Base-by-base conservation (phyloP, 1,140 invertebrate species). In the Hermetia illucens region DNA sequence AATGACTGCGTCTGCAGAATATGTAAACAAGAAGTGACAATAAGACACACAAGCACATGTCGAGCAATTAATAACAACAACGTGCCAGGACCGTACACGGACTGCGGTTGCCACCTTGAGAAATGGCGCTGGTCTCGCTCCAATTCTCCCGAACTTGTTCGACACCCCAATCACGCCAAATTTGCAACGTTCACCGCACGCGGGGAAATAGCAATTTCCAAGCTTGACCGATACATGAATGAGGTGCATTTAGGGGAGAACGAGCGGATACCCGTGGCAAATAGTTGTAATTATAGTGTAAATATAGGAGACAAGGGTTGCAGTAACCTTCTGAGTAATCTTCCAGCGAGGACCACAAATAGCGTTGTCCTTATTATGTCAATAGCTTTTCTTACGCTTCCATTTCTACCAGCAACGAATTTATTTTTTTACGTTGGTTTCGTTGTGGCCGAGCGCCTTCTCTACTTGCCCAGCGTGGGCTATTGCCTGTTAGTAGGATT, bases 401-500 rank as follows among this genome's bases (percentile, higher is more conserved):
- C 92, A 24, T 96, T 95, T 63, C 65, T 97, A 44, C 93, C 93
- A 27, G 91, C 93, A 10, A 83, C 84, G 39, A 97, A 97, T 69
- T 62, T 80, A 36, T 78, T 95, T 58, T 94, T 96, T 66, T 92
- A 93, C 51, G 92, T 97, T 38, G 93, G 93, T 5, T 97, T 97
- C 61, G 91, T 96, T 18, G 84, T 97, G 6, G 93, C 93, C 22
- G 93, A 97, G 64, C 70, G 93, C 43, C 82, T 97, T 36, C 69
- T 97, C 16, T 97, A 97, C 61, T 72, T 94, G 51, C 92, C 93
- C 20, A 95, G 89, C 61, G 85, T 96, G 47, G 94, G 94, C 21
- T 92, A 84, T 61, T 95, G 89, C 63, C 70, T 97, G 44, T 66
- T 95, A 27, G 64, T 90, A 12, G 87, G 83, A 13, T 66, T 87